Evolutionary conservation across 2,797 vertebrate species (phyloP), one percentile per base, ranked within the genome.

Genomic region (Amblyopsis hoosieri): DNA sequence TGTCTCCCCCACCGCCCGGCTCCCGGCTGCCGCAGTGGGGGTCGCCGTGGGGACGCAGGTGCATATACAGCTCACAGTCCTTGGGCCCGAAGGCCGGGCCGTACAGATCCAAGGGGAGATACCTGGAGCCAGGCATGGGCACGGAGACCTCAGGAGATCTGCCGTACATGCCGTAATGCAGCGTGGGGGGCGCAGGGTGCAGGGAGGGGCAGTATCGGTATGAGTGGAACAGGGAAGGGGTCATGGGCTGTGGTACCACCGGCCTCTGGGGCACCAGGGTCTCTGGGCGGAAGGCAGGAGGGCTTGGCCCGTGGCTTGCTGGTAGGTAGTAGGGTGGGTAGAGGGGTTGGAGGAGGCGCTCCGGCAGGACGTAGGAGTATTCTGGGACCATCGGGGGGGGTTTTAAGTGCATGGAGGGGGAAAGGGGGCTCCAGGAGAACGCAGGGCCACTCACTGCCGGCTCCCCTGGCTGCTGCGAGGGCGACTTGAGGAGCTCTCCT

Each of bases 201-300:
- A 95, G 90, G 0, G 94, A 89, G 5, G 93, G 94, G 70, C 94
- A 85, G 31, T 96, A 86, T 84, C 94, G 90, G 72, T 96, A 97
- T 31, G 93, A 90, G 65, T 94, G 87, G 69, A 96, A 85, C 57
- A 92, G 81, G 45, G 91, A 37, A 14, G 87, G 86, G 23, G 92
- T 82, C 0, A 95, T 91, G n/a, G 95, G 93, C 12, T 95, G 95
- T 47, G 95, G 91, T 59, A 95, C 87, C 75, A 95, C 85, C 14
- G 93, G 93, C 85, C 95, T 94, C 57, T 95, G 95, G 12, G 79
- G 64, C 55, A 96, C 94, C 75, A 93, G 86, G 42, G 94, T 88
- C 87, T 86, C 83, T 15, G 86, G 46, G 37, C 64, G 83, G 62
- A 89, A 91, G 4, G 95, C 81, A 9, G 94, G 62, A 73, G 93